Base-by-base conservation (phyloP, 1,140 invertebrate species). In the Oreohelix idahoensis region DNA sequence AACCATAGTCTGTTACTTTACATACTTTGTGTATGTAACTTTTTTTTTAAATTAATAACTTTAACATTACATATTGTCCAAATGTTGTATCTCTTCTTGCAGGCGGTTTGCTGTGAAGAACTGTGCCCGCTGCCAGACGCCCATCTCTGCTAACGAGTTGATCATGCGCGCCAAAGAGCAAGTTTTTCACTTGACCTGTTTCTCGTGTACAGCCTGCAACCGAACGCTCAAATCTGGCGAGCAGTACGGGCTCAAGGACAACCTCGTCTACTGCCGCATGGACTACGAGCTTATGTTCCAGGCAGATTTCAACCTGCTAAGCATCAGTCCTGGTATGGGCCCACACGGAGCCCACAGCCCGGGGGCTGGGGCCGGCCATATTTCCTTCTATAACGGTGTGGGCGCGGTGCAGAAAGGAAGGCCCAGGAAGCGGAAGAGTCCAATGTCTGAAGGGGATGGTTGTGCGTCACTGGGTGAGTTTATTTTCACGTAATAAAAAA, bases 71-170 rank as follows among this genome's bases (percentile, higher is more conserved):
- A 8, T 45, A 45, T 8, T 45, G 42, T 5, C 42, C 15, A 8
- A 8, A 8, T 45, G 5, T 45, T 45, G 5, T 45, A 5, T 45
- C 15, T 45, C 42, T 45, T 45, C 15, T 77, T 23, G 17, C 89
- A 93, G 93, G 85, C 80, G 92, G 69, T 94, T 93, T 84, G 92
- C 89, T 23, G 88, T 91, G 74, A 96, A 96, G 89, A 94, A 96
- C 80, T 98, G 97, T 90, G 95, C 95, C 0, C 94, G 96, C 70
- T 98, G 97, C 90, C 95, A 95, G 26, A 95, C 95, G 51, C 94
- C 95, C 86, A 94, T 98, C 88, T 95, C 96, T 23, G 95, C 96
- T n/a, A 96, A 96, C 86, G 97, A 98, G 93, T 93, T 98, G 88
- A 89, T 92, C n/a, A 92, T 93, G 91, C 85, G 91, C 38, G 89